A percentile compares a stretch with the other conserved stretches of the same genome.
These are phyloP conservation scores for Meiosimyza decipiens DNA, from an alignment of 2,888 invertebrate genomes.

Conservation along the genomic window DNA sequence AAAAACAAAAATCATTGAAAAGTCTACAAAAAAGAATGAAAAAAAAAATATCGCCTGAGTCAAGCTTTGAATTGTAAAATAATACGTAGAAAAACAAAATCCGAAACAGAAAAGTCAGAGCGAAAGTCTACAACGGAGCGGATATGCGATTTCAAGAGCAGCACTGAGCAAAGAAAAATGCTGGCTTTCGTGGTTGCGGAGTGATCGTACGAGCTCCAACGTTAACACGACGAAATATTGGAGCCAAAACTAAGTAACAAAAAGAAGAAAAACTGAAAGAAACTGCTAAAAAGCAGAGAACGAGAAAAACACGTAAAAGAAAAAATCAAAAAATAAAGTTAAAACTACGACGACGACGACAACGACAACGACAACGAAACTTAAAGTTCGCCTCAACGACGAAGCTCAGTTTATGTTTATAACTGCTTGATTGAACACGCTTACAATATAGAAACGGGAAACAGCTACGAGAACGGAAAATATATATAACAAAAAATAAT, in stretches of 20 bases:
- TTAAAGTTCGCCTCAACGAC: slow-evolving; percentile 26
- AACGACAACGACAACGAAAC: slow-evolving; percentile 2
- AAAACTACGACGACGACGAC: background rate
- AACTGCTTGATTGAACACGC: slow-evolving; percentile 33
- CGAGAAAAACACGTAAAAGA: background rate
- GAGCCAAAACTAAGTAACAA: background rate
- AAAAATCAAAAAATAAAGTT: background rate
- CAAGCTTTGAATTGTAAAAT: too few relatives aligned
- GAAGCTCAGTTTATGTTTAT: slow-evolving; percentile 33
- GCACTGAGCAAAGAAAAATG: background rate
- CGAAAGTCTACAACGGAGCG: background rate
- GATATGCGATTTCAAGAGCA: background rate
- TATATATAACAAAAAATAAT: too few relatives aligned
- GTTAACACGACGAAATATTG: too few relatives aligned
- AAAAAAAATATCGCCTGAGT: too few relatives aligned
- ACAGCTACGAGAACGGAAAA: too few relatives aligned
- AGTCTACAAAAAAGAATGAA: background rate
- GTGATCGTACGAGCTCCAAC: slow-evolving; percentile 3
- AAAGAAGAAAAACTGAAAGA: background rate
- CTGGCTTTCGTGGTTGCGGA: too few relatives aligned
- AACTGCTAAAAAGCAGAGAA: background rate
- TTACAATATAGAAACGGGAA: background rate
- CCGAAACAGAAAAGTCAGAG: background rate
- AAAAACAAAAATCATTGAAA: background rate
- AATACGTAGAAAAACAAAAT: background rate